Evolutionary conservation across 1,140 invertebrate genomes (phyloP).

Genomic region (Popillia japonica): DNA sequence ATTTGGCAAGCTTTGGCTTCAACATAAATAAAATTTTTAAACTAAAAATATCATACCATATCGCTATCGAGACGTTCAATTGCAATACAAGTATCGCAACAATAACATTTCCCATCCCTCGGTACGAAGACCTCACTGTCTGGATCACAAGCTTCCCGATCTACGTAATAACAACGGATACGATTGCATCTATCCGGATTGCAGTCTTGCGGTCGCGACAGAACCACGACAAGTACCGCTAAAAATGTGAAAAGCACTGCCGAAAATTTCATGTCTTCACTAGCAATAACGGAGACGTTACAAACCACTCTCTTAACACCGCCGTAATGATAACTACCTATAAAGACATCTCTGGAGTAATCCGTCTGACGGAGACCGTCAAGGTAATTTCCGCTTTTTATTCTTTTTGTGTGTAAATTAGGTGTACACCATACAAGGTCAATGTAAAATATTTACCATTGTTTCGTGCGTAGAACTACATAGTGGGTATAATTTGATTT

Average conservation of each 20-base stretch:
- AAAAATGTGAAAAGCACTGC: background rate
- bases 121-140: slow-evolving; percentile 28
- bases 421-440: slow-evolving; percentile 3
- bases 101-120: slow-evolving; percentile 17
- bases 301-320: background rate
- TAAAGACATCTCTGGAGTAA: background rate
- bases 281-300: background rate
- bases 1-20: no score
- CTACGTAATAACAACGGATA: slow-evolving; percentile 30
- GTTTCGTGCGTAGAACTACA: background rate
- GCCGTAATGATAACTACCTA: background rate
- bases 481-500: background rate
- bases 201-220: background rate
- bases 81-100: slow-evolving; percentile 36
- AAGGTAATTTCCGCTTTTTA: slow-evolving; percentile 32
- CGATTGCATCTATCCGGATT: slow-evolving; percentile 16
- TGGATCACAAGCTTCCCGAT: slow-evolving; percentile 37
- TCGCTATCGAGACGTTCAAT: background rate
- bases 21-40: background rate
- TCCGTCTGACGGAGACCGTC: background rate
- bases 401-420: slow-evolving; percentile 21
- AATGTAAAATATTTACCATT: background rate
- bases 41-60: slow-evolving; percentile 3
- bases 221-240: background rate
- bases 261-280: slow-evolving; percentile 12